Percentiles rank a stretch among this genome's conserved stretches.
Conservation (phyloP, 2,888 invertebrate species). For the Ptychoptera albimana region DNA sequence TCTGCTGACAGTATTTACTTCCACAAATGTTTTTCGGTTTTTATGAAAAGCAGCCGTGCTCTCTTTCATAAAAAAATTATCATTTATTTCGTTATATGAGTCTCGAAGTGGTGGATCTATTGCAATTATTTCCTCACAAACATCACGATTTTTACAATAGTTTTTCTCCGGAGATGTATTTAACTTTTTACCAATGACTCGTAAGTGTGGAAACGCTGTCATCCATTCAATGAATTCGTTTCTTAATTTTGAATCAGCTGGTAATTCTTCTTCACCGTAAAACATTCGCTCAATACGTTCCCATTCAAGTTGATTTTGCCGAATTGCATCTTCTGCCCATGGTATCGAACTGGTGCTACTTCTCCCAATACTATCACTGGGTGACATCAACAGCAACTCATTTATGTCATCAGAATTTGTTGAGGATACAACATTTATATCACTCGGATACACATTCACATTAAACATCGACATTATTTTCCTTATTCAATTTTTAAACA, state of each 20-base stretch:
- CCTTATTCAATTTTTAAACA: too few species aligned
- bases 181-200: constrained; percentile 7
- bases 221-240: constrained; percentile 29
- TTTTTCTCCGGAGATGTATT: not conserved
- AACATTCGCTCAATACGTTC: constrained; percentile 26
- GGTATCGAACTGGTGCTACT: constrained; percentile 30
- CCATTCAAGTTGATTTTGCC: constrained; percentile 28
- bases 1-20: not conserved
- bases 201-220: constrained; percentile 20
- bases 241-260: constrained; percentile 19
- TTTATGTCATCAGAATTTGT: too few species aligned
- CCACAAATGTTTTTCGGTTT: not conserved
- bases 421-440: too few species aligned
- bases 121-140: constrained; percentile 7
- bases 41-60: not conserved
- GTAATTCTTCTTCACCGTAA: constrained; percentile 19
- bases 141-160: not conserved
- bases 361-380: constrained; percentile 19
- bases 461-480: too few species aligned
- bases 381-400: not conserved
- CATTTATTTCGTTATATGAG: not conserved
- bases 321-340: constrained; percentile 31
- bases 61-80: too few species aligned
- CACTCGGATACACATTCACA: too few species aligned
- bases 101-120: constrained; percentile 4